Percentiles rank a stretch among this genome's conserved stretches.
Conservation (phyloP, 37 sponge, comb jelly and placozoan species). For the Bolinopsis microptera region DNA sequence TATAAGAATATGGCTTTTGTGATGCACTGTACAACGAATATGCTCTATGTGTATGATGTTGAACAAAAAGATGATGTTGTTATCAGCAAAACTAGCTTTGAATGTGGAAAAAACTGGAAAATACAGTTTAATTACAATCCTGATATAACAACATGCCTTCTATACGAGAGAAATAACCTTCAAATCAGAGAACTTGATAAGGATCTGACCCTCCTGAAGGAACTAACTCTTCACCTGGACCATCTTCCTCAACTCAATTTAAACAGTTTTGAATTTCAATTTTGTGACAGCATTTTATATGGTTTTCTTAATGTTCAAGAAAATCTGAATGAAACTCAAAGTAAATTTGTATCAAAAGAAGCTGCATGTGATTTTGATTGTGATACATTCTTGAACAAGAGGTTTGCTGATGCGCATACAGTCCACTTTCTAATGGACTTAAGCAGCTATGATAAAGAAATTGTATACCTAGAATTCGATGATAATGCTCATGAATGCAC, state of each 20-base stretch:
- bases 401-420: neutral
- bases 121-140: neutral
- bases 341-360: neutral
- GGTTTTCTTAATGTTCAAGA: neutral
- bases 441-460: neutral
- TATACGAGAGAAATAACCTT: neutral
- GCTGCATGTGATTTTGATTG: neutral
- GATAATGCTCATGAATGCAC: neutral
- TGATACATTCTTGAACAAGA: neutral
- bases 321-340: neutral
- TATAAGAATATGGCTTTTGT: neutral
- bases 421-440: neutral
- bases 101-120: neutral
- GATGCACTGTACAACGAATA: neutral
- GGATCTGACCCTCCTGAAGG: neutral
- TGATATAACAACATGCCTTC: neutral
- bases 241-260: neutral
- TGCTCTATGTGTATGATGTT: neutral
- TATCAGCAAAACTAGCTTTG: neutral
- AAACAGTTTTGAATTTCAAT: neutral
- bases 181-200: neutral
- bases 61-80: neutral
- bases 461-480: neutral
- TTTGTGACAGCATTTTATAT: constrained; percentile 7
- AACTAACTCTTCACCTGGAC: neutral